phyloP scores from a whole-genome alignment of 1,140 invertebrate genomes.

The Leptopilina boulardi region DNA sequence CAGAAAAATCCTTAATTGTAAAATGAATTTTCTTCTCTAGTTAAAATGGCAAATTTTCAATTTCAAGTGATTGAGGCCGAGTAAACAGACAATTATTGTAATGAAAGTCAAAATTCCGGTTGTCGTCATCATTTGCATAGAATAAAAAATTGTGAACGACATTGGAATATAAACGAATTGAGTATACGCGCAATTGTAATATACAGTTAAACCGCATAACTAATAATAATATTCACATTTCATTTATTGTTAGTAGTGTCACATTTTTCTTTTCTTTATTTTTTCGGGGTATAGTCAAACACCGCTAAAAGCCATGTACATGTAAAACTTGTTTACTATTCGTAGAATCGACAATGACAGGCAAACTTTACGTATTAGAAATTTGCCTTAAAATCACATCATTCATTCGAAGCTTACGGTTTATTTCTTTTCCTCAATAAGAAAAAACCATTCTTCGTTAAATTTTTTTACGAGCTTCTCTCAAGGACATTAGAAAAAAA shows the following conservation, averaged over 20 bases:
- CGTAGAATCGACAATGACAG: neutral
- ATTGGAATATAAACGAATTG: neutral
- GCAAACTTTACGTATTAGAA: neutral
- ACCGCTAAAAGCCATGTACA: neutral
- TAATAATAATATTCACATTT: slow-evolving; percentile 15
- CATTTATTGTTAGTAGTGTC: neutral
- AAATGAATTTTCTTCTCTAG: too few relatives aligned
- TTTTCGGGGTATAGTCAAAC: neutral
- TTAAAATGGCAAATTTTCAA: neutral
- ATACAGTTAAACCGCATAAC: neutral
- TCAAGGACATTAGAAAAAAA: neutral
- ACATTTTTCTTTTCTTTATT: slow-evolving; percentile 8
- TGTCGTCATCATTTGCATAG: neutral
- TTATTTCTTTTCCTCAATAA: neutral
- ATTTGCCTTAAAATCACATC: slow-evolving; percentile 12
- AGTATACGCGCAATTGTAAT: neutral
- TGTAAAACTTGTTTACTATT: slow-evolving; percentile 11
- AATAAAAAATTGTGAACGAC: slow-evolving; percentile 4
- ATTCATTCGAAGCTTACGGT: neutral
- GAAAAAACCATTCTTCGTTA: too few relatives aligned
- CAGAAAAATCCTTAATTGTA: too few relatives aligned
- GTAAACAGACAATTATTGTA: neutral
- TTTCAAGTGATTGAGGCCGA: neutral
- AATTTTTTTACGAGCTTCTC: neutral
- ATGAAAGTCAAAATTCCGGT: slow-evolving; percentile 26